Base-by-base conservation (phyloP, 1,140 invertebrate genomes). In the Drosophila repletoides region DNA sequence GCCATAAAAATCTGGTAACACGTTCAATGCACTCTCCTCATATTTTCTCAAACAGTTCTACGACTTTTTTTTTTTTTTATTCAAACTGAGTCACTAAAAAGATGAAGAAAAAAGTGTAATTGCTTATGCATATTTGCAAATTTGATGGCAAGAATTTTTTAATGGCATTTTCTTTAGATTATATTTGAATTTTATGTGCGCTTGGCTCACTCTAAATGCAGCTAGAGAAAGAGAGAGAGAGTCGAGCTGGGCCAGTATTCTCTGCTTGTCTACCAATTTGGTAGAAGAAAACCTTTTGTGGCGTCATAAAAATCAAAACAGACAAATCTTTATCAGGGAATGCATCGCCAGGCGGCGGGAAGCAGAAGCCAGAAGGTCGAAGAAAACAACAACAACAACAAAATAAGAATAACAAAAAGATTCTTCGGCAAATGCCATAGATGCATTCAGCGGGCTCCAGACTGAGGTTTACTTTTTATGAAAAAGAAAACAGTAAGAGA, bases 231-330 rank as follows among this genome's bases (percentile, higher is more conserved):
- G 10, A 36, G 14, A 36, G 5, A 36, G 33, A 36, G 33, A 36
- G 33, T n/a, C 31, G 4, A 10, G 31, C n/a, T n/a, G 10, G 40
- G 40, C 19, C 22, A 5, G 31, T n/a, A 31, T 43, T 43, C 26
- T 48, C 49, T 60, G 33, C 19, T 22, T 10, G 49, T n/a, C 38
- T 45, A 28, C 53, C 52, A 76, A 77, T 76, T 31, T 46, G 60
- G 29, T 52, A 40, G 38, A 56, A 40, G 41, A 51, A 24, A 60
- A 60, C 64, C 69, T 76, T 81, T 72, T 69, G 68, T 84, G 71
- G 80, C 66, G 64, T 84, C 79, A 65, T 84, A 84, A 84, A 84
- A 84, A 83, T 84, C 80, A 74, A 84, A 84, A 75, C 71, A 75
- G 66, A 84, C 80, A 84, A 86, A 84, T 79, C 61, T 74, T 86